Evolutionary conservation across 2,797 vertebrate species (phyloP), one percentile per base, ranked within the genome.

Genomic region (Malurus splendens): DNA sequence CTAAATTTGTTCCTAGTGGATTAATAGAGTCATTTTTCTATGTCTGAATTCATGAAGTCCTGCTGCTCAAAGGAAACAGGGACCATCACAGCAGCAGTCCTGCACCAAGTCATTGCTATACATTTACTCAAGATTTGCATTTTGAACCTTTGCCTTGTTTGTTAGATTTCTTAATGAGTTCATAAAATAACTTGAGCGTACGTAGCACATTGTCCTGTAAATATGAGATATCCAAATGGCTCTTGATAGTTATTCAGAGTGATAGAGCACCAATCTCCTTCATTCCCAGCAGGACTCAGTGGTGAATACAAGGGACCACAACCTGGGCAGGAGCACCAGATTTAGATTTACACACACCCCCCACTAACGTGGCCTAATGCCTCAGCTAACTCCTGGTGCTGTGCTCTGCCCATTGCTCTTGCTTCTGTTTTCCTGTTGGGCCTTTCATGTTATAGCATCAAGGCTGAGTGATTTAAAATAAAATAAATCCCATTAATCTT

Each of bases 351-450:
- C 16, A 56, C 8, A 13, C 2, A 4, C 1, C 6, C 10, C 4
- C 9, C 11, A 60, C 23, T 22, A 24, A 24, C 0, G 0, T 14
- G 38, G 22, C 22, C 50, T 48, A 42, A 36, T 9, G 42, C 27
- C 38, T 42, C 22, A 23, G 42, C 18, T 67, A 87, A 68, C 28
- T 72, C 55, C 62, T 78, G 19, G 2, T 45, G 56, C 28, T 72
- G 2, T 18, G 50, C 45, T 68, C 51, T 57, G 56, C 33, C 36
- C 19, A 13, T 7, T 59, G 55, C 24, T 48, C 30, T 33, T 44
- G n/a, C 44, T 72, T 48, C 52, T 81, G 1, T 36, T 57, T 60
- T 82, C 12, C 23, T 71, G 17, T 24, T 36, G 12, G 39, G n/a
- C 6, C 16, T 72, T 84, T 73, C 55, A 87, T 36, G 39, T 71